Evolutionary conservation across 2,888 invertebrate genomes (phyloP).

Genomic region (Rhamphomyia laevipes): DNA sequence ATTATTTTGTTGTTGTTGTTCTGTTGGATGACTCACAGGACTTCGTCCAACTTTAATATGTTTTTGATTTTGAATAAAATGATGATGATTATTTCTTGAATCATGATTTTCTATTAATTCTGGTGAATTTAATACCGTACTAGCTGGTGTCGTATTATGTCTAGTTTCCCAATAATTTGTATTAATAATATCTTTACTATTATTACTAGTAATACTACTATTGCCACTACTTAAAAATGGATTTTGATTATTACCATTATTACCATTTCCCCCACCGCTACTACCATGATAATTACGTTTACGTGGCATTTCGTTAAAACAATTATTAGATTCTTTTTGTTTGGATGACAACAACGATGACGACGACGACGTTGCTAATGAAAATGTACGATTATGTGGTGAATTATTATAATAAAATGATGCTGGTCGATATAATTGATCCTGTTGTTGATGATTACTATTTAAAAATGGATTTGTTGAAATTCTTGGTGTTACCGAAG

Average conservation of each 20-base stretch:
- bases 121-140: constrained; percentile 29
- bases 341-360: neutral
- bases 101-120: constrained; percentile 24
- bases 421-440: neutral
- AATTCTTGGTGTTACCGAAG: constrained; percentile 35
- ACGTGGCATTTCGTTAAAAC: constrained; percentile 28
- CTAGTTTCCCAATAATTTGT: constrained; percentile 30
- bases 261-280: constrained; percentile 5
- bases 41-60: constrained; percentile 28
- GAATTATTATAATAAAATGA: neutral
- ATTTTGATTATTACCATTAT: constrained; percentile 26
- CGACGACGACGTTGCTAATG: constrained; percentile 1
- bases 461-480: constrained; percentile 36
- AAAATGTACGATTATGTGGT: neutral
- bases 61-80: constrained; percentile 20
- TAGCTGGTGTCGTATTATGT: constrained; percentile 23
- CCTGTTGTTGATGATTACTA: constrained; percentile 11
- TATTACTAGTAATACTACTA: neutral
- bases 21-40: constrained; percentile 24
- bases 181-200: constrained; percentile 1
- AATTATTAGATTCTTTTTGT: constrained; percentile 15
- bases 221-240: constrained; percentile 22
- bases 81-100: constrained; percentile 9
- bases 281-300: constrained; percentile 19
- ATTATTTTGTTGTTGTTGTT: neutral